phyloP scores from a whole-genome alignment of 1,140 invertebrate genomes.

The Drosophila kikkawai region DNA sequence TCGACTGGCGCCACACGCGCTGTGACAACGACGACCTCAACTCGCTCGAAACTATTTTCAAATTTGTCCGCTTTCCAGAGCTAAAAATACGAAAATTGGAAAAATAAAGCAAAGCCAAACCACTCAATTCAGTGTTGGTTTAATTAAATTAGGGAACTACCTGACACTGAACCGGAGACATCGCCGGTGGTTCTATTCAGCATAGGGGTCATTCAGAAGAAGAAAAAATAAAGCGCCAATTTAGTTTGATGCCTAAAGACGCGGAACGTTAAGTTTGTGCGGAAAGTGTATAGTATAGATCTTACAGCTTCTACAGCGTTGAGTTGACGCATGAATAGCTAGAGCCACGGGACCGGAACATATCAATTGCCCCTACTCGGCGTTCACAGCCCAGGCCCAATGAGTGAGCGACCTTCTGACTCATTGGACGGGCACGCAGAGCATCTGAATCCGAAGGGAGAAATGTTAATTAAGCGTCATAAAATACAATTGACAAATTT shows the following conservation, averaged over 20 bases:
- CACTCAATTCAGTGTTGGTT: constrained; percentile 50
- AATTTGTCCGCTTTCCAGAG: constrained; percentile 43
- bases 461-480: constrained; percentile 60
- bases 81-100: constrained; percentile 53
- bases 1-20: constrained; percentile 58
- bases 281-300: constrained; percentile 35
- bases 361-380: constrained; percentile 61
- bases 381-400: constrained; percentile 14
- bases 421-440: constrained; percentile 35
- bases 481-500: constrained; percentile 67
- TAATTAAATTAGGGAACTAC: constrained; percentile 63
- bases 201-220: constrained; percentile 22
- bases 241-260: constrained; percentile 6
- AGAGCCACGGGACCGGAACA: constrained; percentile 68
- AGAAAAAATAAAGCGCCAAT: constrained; percentile 5
- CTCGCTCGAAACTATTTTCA: constrained; percentile 51
- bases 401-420: constrained; percentile 65
- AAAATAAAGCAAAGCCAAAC: constrained; percentile 23
- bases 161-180: constrained; percentile 45
- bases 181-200: constrained; percentile 26
- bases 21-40: constrained; percentile 24
- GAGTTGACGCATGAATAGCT: constrained; percentile 57
- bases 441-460: constrained; percentile 28
- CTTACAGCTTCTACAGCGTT: constrained; percentile 16
- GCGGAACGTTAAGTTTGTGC: constrained; percentile 2